A percentile compares a stretch with the other conserved stretches of the same genome.
These are phyloP conservation scores for Telenomus remus DNA, from an alignment of 1,140 invertebrate species.

Conservation along the genomic window DNA sequence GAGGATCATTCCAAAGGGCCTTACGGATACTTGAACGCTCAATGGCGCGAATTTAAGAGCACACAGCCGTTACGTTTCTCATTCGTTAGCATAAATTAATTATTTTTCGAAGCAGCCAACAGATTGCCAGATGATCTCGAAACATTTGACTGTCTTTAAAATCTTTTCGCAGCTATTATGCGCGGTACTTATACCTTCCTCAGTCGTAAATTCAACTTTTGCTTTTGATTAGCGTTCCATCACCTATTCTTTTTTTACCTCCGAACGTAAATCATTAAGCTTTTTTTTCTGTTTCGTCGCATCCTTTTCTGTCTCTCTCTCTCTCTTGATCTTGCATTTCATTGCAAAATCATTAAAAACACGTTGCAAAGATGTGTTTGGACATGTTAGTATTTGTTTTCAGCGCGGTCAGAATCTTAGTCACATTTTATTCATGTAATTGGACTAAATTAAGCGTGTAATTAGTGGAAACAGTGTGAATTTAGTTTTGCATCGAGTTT, in stretches of 20 bases:
- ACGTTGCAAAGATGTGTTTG: too few species aligned
- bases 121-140: constrained; percentile 60
- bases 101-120: constrained; percentile 65
- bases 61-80: constrained; percentile 74
- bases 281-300: too few species aligned
- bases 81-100: constrained; percentile 76
- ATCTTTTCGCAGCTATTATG: constrained; percentile 29
- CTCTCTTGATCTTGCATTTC: too few species aligned
- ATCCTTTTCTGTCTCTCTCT: too few species aligned
- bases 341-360: too few species aligned
- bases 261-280: too few species aligned
- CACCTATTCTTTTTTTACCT: too few species aligned
- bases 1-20: constrained; percentile 66
- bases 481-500: constrained; percentile 52
- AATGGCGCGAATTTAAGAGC: constrained; percentile 75
- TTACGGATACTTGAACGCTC: constrained; percentile 74
- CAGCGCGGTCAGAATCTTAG: too few species aligned
- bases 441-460: neutral
- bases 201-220: neutral
- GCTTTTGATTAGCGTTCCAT: too few species aligned
- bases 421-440: too few species aligned
- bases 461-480: constrained; percentile 12
- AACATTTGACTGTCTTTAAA: constrained; percentile 39
- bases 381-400: too few species aligned
- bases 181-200: neutral